A percentile compares a stretch with the other conserved stretches of the same genome.
phyloP scores from a whole-genome alignment of 2,797 vertebrate genomes.

The Mus spretus region DNA sequence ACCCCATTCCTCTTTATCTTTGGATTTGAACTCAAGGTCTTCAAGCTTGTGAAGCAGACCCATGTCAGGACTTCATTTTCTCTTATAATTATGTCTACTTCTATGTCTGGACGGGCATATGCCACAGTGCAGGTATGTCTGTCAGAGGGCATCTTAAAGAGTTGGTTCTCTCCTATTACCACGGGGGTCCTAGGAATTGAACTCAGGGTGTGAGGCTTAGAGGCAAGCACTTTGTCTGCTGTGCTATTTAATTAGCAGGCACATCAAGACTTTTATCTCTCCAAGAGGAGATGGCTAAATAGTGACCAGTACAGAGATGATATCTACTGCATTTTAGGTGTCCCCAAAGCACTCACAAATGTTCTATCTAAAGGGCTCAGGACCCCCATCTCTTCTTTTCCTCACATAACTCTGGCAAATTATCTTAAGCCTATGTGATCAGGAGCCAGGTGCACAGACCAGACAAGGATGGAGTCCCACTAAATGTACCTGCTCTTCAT shows the following conservation, averaged over 20 bases:
- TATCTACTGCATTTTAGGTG: too few species aligned
- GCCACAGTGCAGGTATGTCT: not conserved
- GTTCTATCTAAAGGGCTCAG: not conserved
- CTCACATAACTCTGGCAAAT: not conserved
- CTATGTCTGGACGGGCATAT: not conserved
- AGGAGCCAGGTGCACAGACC: too few species aligned
- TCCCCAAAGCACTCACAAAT: not conserved
- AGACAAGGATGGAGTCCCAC: not conserved
- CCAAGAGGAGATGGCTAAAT: not conserved
- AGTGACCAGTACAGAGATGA: not conserved
- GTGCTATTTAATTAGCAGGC: not conserved
- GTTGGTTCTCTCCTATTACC: not conserved
- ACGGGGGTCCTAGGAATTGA: not conserved
- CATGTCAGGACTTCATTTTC: not conserved
- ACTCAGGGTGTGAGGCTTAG: not conserved
- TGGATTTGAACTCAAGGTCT: not conserved
- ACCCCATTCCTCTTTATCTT: too few species aligned
- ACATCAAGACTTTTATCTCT: not conserved
- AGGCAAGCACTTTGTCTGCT: not conserved
- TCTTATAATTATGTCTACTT: not conserved
- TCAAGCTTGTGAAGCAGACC: not conserved
- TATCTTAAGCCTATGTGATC: not conserved
- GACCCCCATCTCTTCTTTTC: too few species aligned
- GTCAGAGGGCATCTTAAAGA: not conserved
- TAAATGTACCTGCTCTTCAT: constrained; percentile 13